phyloP scores from a whole-genome alignment of 2,888 invertebrate species.

The Agrochola macilenta region DNA sequence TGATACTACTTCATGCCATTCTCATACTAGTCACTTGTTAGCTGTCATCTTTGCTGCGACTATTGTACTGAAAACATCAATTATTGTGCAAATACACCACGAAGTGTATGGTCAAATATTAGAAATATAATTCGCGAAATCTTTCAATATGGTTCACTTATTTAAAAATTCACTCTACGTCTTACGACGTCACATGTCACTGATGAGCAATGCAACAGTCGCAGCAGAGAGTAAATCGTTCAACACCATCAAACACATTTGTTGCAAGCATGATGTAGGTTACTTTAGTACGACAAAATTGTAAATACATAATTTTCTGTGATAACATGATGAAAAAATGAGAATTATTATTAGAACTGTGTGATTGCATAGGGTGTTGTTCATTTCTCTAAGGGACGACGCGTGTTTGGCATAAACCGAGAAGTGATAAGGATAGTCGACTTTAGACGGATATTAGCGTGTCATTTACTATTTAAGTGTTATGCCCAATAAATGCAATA shows the following conservation, averaged over 20 bases:
- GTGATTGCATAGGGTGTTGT: constrained; percentile 89
- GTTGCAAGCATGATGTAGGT: constrained; percentile 86
- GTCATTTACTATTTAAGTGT: constrained; percentile 51
- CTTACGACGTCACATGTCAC: constrained; percentile 11
- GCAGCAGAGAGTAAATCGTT: constrained; percentile 75
- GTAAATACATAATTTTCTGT: constrained; percentile 91
- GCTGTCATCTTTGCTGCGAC: constrained; percentile 71
- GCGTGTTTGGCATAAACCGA: constrained; percentile 77
- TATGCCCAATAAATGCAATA: constrained; percentile 18
- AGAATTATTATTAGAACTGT: constrained; percentile 88
- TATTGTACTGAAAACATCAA: constrained; percentile 67
- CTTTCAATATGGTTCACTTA: constrained; percentile 40
- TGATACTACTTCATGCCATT: constrained; percentile 76
- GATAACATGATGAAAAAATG: constrained; percentile 89
- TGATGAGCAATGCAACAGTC: constrained; percentile 69
- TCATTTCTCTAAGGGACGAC: constrained; percentile 83
- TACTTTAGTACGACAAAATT: constrained; percentile 89
- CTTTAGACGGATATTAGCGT: constrained; percentile 47
- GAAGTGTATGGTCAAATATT: constrained; percentile 31
- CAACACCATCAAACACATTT: constrained; percentile 80
- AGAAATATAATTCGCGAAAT: constrained; percentile 37
- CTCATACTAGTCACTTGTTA: constrained; percentile 78
- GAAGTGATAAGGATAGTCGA: constrained; percentile 49
- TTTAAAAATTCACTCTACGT: constrained; percentile 24
- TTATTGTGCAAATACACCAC: constrained; percentile 33